phyloP scores from a whole-genome alignment of 2,888 invertebrate species.

The Schizotus pectinicornis region DNA sequence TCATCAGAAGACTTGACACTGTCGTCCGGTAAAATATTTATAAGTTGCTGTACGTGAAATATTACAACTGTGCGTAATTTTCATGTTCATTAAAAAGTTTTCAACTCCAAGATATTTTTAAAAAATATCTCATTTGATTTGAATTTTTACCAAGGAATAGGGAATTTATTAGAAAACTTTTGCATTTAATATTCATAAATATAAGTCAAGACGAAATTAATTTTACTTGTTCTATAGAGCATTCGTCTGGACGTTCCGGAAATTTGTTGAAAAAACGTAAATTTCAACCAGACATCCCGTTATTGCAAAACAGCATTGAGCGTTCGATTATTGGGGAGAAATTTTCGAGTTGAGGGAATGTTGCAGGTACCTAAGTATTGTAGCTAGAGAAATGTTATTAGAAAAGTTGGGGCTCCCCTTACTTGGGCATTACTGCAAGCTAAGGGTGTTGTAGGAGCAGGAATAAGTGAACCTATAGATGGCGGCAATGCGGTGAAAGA shows the following conservation, averaged over 20 bases:
- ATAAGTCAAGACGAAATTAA: constrained; percentile 15
- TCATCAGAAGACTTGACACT: constrained; percentile 32
- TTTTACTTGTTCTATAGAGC: constrained; percentile 13
- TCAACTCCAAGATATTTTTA: constrained; percentile 15
- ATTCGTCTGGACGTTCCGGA: no score
- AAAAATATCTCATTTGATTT: constrained; percentile 24
- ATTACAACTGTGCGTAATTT: constrained; percentile 32
- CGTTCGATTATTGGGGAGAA: no score
- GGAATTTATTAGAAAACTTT: constrained; percentile 38
- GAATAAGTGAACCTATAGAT: constrained; percentile 25
- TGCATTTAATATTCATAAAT: constrained; percentile 40
- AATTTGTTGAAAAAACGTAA: no score
- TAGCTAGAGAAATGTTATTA: constrained; percentile 26
- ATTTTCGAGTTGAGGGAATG: no score
- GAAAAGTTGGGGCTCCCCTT: constrained; percentile 23
- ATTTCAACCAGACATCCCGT: no score
- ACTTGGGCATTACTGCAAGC: constrained; percentile 19
- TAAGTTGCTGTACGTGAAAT: constrained; percentile 32
- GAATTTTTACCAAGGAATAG: constrained; percentile 22
- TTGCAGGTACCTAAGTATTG: neutral
- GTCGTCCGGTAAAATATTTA: constrained; percentile 32
- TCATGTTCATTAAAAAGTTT: constrained; percentile 32
- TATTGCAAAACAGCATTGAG: no score
- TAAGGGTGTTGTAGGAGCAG: constrained; percentile 21
- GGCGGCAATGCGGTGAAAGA: constrained; percentile 17